These are phyloP conservation scores for Cyphomyrus discorhynchus DNA, from an alignment of 2,113 vertebrate species.

Conservation along the genomic window DNA sequence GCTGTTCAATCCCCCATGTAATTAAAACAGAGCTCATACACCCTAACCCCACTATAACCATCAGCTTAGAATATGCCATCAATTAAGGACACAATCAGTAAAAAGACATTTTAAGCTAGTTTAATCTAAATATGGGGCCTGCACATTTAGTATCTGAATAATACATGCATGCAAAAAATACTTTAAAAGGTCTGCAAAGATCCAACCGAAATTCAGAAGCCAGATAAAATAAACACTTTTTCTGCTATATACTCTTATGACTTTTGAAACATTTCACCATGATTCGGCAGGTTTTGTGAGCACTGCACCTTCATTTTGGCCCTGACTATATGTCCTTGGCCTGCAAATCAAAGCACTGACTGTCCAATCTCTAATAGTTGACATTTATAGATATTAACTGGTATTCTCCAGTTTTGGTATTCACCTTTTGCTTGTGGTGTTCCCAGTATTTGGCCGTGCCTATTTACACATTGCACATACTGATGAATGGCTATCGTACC, in stretches of 20 bases:
- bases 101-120: not conserved
- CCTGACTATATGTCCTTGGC: not conserved
- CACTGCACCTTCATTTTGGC: not conserved
- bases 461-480: not conserved
- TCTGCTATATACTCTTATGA: not conserved
- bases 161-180: not conserved
- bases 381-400: not conserved
- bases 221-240: not conserved
- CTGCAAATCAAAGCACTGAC: not conserved
- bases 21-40: not conserved
- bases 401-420: not conserved
- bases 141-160: not conserved
- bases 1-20: not conserved
- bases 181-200: too few species aligned
- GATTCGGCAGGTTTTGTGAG: not conserved
- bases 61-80: not conserved
- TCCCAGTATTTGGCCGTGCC: not conserved
- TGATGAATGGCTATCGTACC: conserved; percentile 52
- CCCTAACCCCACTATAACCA: not conserved
- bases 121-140: not conserved
- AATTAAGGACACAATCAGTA: not conserved
- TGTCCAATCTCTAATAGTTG: not conserved
- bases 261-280: not conserved
- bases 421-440: not conserved
- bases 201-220: too few species aligned